Conservation (phyloP, 2,113 vertebrate genomes). For the Caloenas nicobarica region DNA sequence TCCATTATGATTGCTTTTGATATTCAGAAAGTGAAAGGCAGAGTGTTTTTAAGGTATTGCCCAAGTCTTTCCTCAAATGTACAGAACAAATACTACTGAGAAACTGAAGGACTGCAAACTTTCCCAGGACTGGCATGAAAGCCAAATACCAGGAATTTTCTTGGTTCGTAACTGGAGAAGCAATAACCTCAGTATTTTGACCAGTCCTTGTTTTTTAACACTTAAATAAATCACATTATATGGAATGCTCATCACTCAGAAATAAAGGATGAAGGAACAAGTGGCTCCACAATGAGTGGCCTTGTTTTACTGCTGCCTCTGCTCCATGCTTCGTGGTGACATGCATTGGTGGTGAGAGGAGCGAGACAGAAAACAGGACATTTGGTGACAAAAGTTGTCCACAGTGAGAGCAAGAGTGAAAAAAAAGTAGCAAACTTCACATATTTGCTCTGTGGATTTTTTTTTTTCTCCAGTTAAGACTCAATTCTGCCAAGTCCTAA, state of each 20-base stretch:
- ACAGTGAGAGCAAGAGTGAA: background rate
- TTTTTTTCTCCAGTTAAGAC: background rate
- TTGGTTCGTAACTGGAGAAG: background rate
- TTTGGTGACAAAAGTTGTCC: background rate
- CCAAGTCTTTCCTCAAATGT: background rate
- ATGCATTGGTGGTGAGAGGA: background rate
- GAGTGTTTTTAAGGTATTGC: background rate
- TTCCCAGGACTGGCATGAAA: background rate
- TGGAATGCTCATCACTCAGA: background rate
- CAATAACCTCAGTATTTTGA: background rate
- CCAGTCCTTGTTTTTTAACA: background rate
- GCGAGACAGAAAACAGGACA: background rate
- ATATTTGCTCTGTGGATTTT: background rate
- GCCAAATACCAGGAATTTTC: background rate
- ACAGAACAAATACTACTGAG: background rate
- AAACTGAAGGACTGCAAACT: background rate
- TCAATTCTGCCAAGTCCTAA: slow-evolving; percentile 4
- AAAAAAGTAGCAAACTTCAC: background rate
- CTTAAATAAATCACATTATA: background rate
- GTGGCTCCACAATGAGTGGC: background rate
- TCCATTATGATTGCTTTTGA: background rate
- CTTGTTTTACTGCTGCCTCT: background rate
- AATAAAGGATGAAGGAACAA: background rate
- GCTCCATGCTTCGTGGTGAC: background rate
- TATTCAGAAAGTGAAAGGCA: background rate